Evolutionary conservation across 2,797 vertebrate genomes (phyloP).

Genomic region (Streptopelia turtur): DNA sequence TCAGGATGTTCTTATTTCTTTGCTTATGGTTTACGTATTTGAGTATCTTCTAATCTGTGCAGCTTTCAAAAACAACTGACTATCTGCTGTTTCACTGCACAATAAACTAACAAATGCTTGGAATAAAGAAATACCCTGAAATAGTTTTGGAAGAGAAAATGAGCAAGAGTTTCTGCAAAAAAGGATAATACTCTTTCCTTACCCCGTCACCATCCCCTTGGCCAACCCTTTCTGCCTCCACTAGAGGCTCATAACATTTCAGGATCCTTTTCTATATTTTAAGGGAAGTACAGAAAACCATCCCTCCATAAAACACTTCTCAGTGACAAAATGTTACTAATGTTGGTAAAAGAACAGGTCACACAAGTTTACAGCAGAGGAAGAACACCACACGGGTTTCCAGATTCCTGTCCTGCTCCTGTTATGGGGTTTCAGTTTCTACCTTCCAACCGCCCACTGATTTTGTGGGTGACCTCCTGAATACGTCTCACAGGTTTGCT

Average conservation of each 20-base stretch:
- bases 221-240: neutral
- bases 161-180: neutral
- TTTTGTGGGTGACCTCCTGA: neutral
- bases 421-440: neutral
- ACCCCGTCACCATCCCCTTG: accelerated
- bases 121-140: neutral
- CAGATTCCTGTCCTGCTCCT: neutral
- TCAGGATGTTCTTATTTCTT: neutral
- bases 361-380: neutral
- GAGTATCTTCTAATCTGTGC: neutral
- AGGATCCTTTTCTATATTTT: neutral
- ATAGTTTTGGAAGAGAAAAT: neutral
- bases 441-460: neutral
- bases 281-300: neutral
- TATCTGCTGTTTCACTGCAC: neutral
- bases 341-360: neutral
- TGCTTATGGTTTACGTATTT: neutral
- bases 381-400: neutral
- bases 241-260: neutral
- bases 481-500: neutral
- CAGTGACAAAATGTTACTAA: neutral
- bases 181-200: neutral
- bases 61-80: neutral
- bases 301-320: neutral
- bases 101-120: neutral